These are phyloP conservation scores for Mus musculus DNA, from an alignment of 2,113 vertebrate species.

Conservation along the genomic window DNA sequence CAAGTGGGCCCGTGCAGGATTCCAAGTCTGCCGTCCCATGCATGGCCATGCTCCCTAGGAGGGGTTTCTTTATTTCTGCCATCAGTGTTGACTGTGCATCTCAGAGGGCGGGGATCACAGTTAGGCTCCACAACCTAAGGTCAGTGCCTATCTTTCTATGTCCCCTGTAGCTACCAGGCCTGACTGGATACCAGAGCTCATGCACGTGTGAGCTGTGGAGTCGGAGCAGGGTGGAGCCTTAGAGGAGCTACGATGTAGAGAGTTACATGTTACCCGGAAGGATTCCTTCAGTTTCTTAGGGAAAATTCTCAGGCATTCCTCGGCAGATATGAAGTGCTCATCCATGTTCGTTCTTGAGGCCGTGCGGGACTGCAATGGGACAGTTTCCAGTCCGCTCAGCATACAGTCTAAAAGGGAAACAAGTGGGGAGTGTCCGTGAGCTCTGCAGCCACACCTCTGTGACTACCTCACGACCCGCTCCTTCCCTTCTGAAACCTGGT, in stretches of 20 bases:
- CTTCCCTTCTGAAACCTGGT: rapidly evolving
- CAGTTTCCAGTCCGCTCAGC: not conserved
- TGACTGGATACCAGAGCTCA: not conserved
- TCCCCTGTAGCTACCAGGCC: not conserved
- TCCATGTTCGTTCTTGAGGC: constrained; percentile 12
- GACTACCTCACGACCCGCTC: rapidly evolving
- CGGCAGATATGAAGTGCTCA: constrained; percentile 75
- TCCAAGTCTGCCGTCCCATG: rapidly evolving
- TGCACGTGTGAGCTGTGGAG: not conserved
- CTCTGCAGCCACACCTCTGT: rapidly evolving
- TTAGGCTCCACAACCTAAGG: too few relatives aligned
- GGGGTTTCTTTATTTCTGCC: not conserved
- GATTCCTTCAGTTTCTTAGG: constrained; percentile 80
- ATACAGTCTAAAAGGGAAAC: constrained; percentile 60
- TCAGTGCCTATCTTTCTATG: not conserved
- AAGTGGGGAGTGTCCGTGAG: not conserved
- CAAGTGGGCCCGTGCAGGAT: too few relatives aligned
- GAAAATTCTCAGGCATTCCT: constrained; percentile 83
- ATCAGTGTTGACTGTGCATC: not conserved
- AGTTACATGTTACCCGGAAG: constrained; percentile 77
- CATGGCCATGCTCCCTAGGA: not conserved
- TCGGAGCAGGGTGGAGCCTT: not conserved
- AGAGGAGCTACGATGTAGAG: rapidly evolving
- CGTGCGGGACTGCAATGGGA: not conserved
- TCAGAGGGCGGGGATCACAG: not conserved